These are phyloP conservation scores for Stenoptilia bipunctidactyla DNA, from an alignment of 2,888 invertebrate species.

Conservation along the genomic window DNA sequence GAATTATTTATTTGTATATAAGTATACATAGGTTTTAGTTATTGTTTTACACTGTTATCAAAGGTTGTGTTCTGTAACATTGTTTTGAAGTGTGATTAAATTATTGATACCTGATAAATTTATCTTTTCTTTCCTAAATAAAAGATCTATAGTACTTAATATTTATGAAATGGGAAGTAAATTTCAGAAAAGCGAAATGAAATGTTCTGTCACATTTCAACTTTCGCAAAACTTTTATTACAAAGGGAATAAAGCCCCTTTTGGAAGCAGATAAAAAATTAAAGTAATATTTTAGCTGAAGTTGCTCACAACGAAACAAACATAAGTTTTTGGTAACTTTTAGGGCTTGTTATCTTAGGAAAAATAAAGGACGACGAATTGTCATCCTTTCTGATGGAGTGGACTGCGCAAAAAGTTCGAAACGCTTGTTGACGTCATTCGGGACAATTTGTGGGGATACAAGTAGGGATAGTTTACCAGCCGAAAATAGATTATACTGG, in stretches of 20 bases:
- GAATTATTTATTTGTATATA: constrained; percentile 61
- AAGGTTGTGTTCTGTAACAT: constrained; percentile 18
- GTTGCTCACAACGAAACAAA: constrained; percentile 5
- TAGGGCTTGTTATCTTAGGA: constrained; percentile 12
- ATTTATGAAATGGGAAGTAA: no score
- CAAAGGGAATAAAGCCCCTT: constrained; percentile 1
- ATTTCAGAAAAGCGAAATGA: no score
- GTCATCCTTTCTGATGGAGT: constrained; percentile 10
- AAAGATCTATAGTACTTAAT: no score
- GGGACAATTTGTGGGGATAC: no score
- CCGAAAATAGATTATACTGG: no score
- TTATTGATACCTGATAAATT: constrained; percentile 11
- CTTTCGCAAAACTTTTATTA: no score
- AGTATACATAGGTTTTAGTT: constrained; percentile 69
- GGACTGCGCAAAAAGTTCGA: no score
- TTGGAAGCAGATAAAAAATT: constrained; percentile 6
- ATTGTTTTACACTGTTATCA: constrained; percentile 43
- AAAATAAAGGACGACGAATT: constrained; percentile 24
- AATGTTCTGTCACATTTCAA: no score
- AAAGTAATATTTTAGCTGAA: constrained; percentile 4
- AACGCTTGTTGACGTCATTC: no score
- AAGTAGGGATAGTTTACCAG: no score
- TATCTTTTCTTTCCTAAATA: no score
- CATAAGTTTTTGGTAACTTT: constrained; percentile 9
- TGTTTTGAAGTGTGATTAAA: constrained; percentile 46